Evolutionary conservation across 2,113 vertebrate species (phyloP), one percentile per base, ranked within the genome.

Genomic region (Spea multiplicata): DNA sequence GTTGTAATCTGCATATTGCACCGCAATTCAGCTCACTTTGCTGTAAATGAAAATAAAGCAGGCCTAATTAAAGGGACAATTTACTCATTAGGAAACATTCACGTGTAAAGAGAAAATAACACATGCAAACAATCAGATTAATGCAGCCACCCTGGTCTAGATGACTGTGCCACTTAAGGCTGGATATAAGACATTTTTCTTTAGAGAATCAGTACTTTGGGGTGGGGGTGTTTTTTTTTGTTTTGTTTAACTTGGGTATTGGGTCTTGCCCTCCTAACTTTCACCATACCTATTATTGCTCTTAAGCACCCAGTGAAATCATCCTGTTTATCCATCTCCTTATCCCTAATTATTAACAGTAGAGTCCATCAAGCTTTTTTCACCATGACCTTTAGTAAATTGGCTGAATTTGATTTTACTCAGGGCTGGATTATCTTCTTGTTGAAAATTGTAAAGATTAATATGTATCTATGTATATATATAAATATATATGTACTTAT

Each of bases 1-100:
- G 52, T n/a, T 57, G 78, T 71, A 80, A 80, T 80, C 71, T 50
- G n/a, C 17, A 70, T 16, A 67, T 13, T 74, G 71, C 59, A 30
- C 45, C 52, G 49, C 12, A 76, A 66, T 81, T 64, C 66, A n/a
- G 49, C 45, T 8, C 9, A 66, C 44, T 14, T 50, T 53, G 13
- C 64, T 68, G 8, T 16, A 30, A 67, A 67, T 17, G 47, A 46
- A 47, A 66, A 44, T 17, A 52, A 48, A 53, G 46, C 62, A 50
- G 69, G 61, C 76, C 69, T 57, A 44, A 72, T 47, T 74, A 59
- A 16, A 72, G 71, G 12, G 16, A 8, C 44, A 57, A 44, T 70
- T 71, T 71, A 30, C 57, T 71, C 67, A 71, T 62, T 62, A 62
- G 50, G 45, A 17, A 77, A n/a, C 45, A 61, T 70, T 48, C 66